phyloP scores from a whole-genome alignment of 2,113 vertebrate species.

The Lucifuga dentata region DNA sequence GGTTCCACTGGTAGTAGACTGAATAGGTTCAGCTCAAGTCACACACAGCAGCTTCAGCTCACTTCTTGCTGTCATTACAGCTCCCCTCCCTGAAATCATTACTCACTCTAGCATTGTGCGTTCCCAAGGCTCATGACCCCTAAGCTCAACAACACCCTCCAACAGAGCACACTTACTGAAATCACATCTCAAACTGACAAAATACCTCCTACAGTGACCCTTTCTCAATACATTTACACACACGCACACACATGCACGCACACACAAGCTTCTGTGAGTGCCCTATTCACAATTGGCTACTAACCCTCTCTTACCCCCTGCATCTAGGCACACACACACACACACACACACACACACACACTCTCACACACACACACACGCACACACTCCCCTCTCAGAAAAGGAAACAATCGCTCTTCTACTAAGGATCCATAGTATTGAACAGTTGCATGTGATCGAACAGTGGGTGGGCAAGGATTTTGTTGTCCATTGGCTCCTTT shows the following conservation, averaged over 20 bases:
- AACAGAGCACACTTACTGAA: conserved; percentile 21
- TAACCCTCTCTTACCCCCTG: neutral
- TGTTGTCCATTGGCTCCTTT: conserved; percentile 30
- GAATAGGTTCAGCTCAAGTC: conserved; percentile 34
- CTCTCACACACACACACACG: conserved; percentile 11
- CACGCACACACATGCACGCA: no score
- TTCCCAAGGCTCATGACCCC: conserved; percentile 18
- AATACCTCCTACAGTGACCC: conserved; percentile 7
- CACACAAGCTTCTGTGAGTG: neutral
- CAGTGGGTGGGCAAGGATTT: conserved; percentile 41
- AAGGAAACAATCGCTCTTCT: conserved; percentile 25
- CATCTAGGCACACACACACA: neutral
- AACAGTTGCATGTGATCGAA: conserved; percentile 25
- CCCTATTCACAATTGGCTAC: neutral
- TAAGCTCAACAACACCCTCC: conserved; percentile 23
- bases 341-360: conserved; percentile 8
- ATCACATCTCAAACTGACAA: conserved; percentile 38
- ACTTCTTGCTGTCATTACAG: conserved; percentile 33
- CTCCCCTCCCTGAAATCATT: conserved; percentile 41
- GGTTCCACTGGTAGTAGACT: conserved; percentile 17
- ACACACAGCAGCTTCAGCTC: conserved; percentile 22
- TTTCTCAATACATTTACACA: neutral
- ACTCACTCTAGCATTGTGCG: conserved; percentile 27
- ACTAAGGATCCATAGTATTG: conserved; percentile 54
- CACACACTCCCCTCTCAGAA: conserved; percentile 1